Evolutionary conservation across 2,113 vertebrate species (phyloP).

Genomic region (Thamnophis sirtalis): DNA sequence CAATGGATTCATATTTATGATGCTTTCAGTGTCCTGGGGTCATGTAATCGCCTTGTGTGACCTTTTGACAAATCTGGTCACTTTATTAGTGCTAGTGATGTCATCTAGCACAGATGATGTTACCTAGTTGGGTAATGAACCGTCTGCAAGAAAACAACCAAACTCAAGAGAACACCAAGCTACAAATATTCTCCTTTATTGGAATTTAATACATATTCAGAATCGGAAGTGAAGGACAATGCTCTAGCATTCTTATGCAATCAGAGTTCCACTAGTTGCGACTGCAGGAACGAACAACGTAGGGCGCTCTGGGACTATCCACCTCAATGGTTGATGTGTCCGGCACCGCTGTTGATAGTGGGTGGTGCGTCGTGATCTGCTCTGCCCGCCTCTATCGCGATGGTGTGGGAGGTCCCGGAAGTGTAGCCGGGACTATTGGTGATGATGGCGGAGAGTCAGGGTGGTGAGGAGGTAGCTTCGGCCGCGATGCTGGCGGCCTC

Average conservation of each 20-base stretch:
- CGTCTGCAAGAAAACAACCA: no score
- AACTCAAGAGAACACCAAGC: no score
- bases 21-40: no score
- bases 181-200: no score
- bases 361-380: conserved; percentile 13
- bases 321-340: neutral
- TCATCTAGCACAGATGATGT: no score
- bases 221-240: neutral
- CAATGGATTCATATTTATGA: no score
- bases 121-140: no score
- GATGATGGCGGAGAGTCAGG: conserved; percentile 64
- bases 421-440: conserved; percentile 39
- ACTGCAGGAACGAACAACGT: neutral
- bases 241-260: neutral
- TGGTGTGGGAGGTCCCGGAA: conserved; percentile 58
- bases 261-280: no score
- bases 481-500: conserved; percentile 33
- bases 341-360: conserved; percentile 12
- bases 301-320: neutral
- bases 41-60: no score
- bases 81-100: no score
- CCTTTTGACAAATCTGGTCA: no score
- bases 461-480: conserved; percentile 49
- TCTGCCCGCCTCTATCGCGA: conserved; percentile 37
- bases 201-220: neutral